Base-by-base conservation (phyloP, 1,140 invertebrate species). In the Tetramorium alpestre region DNA sequence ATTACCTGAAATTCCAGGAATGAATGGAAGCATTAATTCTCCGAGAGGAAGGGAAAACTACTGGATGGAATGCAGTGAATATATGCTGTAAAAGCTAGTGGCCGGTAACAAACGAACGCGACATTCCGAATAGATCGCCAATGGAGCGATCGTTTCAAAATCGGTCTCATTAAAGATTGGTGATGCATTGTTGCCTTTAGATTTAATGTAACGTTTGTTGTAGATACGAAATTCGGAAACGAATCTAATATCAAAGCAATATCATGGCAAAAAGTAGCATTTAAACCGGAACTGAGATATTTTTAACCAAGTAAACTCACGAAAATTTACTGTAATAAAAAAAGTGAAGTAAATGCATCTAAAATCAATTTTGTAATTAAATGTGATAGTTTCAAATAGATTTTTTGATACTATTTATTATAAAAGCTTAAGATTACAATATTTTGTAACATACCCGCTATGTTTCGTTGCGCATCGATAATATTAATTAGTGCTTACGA, bases 1-100 rank as follows among this genome's bases (percentile, higher is more conserved):
- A 89, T 89, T 82, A 89, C 47, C 56, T 82, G 87, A 77, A 89
- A 90, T 87, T 89, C 88, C 76, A 65, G 77, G 81, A 89, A 87
- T 72, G 89, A 87, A 90, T 90, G 77, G 77, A 56, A 51, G 56
- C 85, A 89, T 87, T 86, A 90, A 89, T 90, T 90, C 41, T 82
- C 54, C 69, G 41, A 84, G 77, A 86, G 72, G 22, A 67, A 49
- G n/a, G 65, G 64, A 70, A 72, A 89, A 69, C 88, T 77, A 67
- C 64, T 87, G 58, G 77, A 89, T 60, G 58, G 72, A 87, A 90
- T 84, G 51, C 54, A 49, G 25, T 22, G 88, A 87, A 90, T 90
- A 87, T 90, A 81, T 78, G 77, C 64, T 38, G 44, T 44, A 85
- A 56, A 76, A 70, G 65, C 54, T 54, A 85, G 44, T 72, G 51